phyloP scores from a whole-genome alignment of 2,113 vertebrate species.

The Emydura subglobosa region DNA sequence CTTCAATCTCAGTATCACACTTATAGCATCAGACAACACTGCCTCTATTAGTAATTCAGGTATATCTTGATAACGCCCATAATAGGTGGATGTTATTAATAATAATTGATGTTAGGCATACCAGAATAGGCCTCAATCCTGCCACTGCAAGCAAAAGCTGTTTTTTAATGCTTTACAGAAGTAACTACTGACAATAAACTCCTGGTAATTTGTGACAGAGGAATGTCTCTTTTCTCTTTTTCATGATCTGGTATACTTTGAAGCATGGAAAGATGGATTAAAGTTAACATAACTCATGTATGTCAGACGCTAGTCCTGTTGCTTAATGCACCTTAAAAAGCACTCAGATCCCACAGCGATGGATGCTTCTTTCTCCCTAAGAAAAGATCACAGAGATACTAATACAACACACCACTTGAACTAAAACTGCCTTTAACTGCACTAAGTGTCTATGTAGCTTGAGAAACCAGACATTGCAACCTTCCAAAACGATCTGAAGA shows the following conservation, averaged over 20 bases:
- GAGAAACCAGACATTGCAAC: not conserved
- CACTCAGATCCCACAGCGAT: not conserved
- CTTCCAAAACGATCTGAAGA: not conserved
- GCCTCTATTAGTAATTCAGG: not conserved
- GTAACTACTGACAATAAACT: not conserved
- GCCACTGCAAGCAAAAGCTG: not conserved
- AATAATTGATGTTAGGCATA: not conserved
- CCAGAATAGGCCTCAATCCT: not conserved
- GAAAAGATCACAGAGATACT: not conserved
- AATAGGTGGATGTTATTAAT: not conserved
- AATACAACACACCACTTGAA: not conserved
- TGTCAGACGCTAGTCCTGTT: not conserved
- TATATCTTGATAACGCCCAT: rapidly evolving
- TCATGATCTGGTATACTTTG: not conserved
- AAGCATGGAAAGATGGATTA: not conserved
- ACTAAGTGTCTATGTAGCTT: not conserved
- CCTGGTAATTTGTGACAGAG: not conserved
- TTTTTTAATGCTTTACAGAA: not conserved
- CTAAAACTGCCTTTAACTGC: not conserved
- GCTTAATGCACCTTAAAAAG: not conserved
- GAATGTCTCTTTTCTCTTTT: not conserved
- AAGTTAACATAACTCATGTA: not conserved
- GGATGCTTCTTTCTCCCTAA: not conserved
- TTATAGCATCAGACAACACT: not conserved
- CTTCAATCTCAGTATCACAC: not conserved